Evolutionary conservation across 2,113 vertebrate genomes (phyloP), one percentile per base, ranked within the genome.

Genomic region (Crotalus viridis): DNA sequence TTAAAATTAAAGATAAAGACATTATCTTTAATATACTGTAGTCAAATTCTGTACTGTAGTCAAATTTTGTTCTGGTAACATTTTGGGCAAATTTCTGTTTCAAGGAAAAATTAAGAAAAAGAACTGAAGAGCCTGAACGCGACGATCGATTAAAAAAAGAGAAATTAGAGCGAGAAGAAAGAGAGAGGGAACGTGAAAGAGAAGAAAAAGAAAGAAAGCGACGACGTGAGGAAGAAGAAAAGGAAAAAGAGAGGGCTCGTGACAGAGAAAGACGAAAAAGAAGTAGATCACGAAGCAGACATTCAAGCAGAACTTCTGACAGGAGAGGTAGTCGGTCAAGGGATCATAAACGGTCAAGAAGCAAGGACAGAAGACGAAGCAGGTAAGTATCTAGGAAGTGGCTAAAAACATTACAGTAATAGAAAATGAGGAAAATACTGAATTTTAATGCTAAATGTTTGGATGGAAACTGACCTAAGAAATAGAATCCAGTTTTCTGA

Each of bases 281-380:
- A 91, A 99, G 99, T 96, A 98, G 98, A 94, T 99, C 99, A 0
- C 97, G 98, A 94, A 99, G 99, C 95, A 98, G 98, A 89, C 99
- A 99, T 94, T 99, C 99, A 5, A 99, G 99, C 95, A 97, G 98
- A 69, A 97, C 98, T 0, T 99, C 99, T 10, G 99, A 99, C 95
- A 98, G 99, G 93, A 98, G 98, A 57, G 98, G 98, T 94, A 99
- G 99, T 97, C 97, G 99, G 33, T 99, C 99, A 88, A 98, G 99
- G 90, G 99, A 99, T 93, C 98, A 99, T 95, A 98, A 98, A 96
- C 97, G 99, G 91, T 99, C 99, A 94, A 98, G 99, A 97, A 99
- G 99, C 98, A 98, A 98, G 96, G 99, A 99, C 28, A 98, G 98
- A 94, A 98, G 98, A 95, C 98, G 99, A 94, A 99, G 99, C 99